Conservation (phyloP, 1,140 invertebrate species). For the Colletes latitarsis region DNA sequence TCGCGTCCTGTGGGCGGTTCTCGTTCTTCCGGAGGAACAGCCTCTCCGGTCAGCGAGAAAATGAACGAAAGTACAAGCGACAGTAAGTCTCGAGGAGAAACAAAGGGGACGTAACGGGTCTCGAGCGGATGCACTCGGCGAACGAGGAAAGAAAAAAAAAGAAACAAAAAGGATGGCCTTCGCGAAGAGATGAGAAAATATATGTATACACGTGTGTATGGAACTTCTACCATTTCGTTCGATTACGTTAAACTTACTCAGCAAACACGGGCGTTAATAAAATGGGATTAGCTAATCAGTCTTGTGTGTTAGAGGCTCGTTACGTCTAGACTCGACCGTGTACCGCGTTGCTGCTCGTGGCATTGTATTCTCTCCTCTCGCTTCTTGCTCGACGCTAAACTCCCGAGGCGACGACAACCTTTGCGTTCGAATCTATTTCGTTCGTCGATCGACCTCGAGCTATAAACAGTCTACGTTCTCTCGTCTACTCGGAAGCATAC, state of each 20-base stretch:
- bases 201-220: conserved; percentile 59
- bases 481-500: conserved; percentile 72
- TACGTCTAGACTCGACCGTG: conserved; percentile 71
- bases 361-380: conserved; percentile 44
- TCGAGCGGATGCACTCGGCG: not conserved
- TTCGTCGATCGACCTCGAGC: conserved; percentile 68
- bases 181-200: conserved; percentile 13
- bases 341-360: conserved; percentile 43
- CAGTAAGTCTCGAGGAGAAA: not conserved
- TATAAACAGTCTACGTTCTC: conserved; percentile 77
- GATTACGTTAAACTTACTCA: conserved; percentile 75
- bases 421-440: conserved; percentile 55
- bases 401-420: conserved; percentile 50
- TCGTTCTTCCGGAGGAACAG: not conserved
- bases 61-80: conserved; percentile 10
- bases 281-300: conserved; percentile 81
- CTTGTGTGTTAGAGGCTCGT: conserved; percentile 81
- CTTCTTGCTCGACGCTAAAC: conserved; percentile 58
- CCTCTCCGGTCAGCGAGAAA: not conserved
- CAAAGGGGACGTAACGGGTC: not conserved
- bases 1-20: no score
- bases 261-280: conserved; percentile 77
- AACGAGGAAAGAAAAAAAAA: not conserved
- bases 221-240: conserved; percentile 76
- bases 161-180: not conserved